phyloP scores from a whole-genome alignment of 1,140 invertebrate genomes.

The Drosophila baimaii region DNA sequence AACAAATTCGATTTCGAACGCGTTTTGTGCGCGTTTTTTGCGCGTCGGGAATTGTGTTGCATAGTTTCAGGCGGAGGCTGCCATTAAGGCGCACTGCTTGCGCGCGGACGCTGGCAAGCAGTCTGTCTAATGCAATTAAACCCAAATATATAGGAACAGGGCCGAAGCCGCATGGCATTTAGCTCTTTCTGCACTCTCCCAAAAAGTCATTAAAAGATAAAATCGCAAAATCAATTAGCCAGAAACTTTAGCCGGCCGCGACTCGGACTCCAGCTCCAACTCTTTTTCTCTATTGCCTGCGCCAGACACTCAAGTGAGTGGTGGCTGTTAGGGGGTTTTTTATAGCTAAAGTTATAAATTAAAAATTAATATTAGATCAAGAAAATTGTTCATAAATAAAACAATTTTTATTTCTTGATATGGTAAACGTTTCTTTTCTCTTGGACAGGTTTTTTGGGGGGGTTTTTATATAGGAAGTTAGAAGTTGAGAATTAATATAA shows the following conservation, averaged over 20 bases:
- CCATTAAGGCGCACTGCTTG: slow-evolving; percentile 2
- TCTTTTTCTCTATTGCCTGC: slow-evolving; percentile 15
- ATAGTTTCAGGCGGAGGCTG: slow-evolving; percentile 29
- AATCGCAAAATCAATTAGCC: slow-evolving; percentile 82
- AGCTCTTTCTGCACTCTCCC: slow-evolving; percentile 54
- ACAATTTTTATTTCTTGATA: too few species aligned
- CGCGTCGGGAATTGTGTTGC: background rate
- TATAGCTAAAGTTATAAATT: background rate
- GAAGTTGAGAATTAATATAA: too few species aligned
- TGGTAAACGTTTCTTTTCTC: too few species aligned
- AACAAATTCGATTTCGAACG: slow-evolving; percentile 30
- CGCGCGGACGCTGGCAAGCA: background rate
- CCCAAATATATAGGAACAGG: slow-evolving; percentile 36
- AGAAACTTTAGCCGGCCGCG: slow-evolving; percentile 70
- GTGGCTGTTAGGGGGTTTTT: background rate
- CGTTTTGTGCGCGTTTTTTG: slow-evolving; percentile 41
- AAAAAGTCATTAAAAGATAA: slow-evolving; percentile 83
- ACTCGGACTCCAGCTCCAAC: slow-evolving; percentile 5
- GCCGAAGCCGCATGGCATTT: slow-evolving; percentile 27
- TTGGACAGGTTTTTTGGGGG: too few species aligned
- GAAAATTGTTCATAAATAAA: too few species aligned
- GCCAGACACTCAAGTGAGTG: slow-evolving; percentile 1
- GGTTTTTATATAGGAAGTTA: too few species aligned
- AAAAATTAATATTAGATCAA: too few species aligned
- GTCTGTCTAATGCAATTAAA: slow-evolving; percentile 60